Conservation (phyloP, 2,888 invertebrate genomes). For the Parasteatoda lunata region DNA sequence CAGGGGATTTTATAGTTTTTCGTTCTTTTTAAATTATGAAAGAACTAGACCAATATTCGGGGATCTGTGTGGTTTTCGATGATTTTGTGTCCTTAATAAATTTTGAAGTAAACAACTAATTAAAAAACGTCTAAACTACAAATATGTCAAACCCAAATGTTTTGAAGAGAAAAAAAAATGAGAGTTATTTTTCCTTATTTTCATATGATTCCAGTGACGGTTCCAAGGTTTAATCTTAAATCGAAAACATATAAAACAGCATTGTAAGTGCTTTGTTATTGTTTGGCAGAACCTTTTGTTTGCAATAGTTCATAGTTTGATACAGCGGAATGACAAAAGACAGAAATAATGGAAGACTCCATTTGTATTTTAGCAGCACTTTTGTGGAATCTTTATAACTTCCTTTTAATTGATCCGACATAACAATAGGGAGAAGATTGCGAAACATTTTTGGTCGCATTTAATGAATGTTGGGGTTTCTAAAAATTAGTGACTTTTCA, state of each 20-base stretch:
- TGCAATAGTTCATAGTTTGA: conserved; percentile 8
- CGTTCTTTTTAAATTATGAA: no score
- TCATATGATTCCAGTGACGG: neutral
- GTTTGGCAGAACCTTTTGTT: conserved; percentile 24
- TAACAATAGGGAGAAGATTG: conserved; percentile 32
- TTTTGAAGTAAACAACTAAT: no score
- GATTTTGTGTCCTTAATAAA: no score
- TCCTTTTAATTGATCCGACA: conserved; percentile 32
- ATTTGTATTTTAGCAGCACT: conserved; percentile 16
- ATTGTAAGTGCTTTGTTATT: conserved; percentile 29
- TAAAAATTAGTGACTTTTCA: no score
- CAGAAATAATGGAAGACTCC: conserved; percentile 32
- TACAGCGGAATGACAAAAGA: conserved; percentile 23
- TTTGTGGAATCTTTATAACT: conserved; percentile 16
- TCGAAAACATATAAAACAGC: neutral
- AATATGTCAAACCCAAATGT: no score
- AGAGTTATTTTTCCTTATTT: no score
- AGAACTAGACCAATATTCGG: no score
- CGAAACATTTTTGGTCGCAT: neutral
- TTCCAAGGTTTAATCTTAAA: neutral
- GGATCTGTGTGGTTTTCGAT: no score
- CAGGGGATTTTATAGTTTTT: no score
- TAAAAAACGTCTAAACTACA: no score
- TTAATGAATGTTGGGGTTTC: no score
- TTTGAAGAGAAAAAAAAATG: no score